Percentiles rank a stretch among this genome's conserved stretches.
These are phyloP conservation scores for Benthochromis sp. DNA, from an alignment of 2,113 vertebrate species.

Conservation along the genomic window DNA sequence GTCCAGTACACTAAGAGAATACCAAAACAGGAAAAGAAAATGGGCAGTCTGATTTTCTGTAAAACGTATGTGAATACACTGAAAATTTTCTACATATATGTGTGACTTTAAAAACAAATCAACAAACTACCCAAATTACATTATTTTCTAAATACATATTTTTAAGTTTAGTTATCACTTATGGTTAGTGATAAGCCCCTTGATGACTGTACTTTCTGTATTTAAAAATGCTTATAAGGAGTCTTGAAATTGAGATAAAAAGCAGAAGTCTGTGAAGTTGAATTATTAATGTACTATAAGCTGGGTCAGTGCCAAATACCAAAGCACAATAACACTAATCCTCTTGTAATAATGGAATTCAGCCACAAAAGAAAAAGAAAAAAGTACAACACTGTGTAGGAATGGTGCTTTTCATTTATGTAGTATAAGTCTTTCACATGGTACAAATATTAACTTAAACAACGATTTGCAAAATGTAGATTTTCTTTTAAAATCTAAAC, in stretches of 20 bases:
- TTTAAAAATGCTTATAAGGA: background rate
- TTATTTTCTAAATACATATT: background rate
- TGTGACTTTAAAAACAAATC: background rate
- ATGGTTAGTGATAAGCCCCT: background rate
- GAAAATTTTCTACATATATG: background rate
- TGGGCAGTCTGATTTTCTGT: background rate
- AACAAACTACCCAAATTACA: background rate
- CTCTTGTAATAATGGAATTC: background rate
- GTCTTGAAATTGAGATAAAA: background rate
- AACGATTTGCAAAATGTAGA: accelerated
- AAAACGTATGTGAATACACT: background rate
- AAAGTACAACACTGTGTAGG: background rate
- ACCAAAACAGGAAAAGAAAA: background rate
- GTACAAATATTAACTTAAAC: background rate
- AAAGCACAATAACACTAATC: background rate
- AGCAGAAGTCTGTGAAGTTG: background rate
- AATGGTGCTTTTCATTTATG: background rate
- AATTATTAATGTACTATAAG: background rate
- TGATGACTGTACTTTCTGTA: background rate
- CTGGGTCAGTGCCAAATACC: background rate
- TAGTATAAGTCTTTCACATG: background rate
- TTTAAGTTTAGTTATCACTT: background rate
- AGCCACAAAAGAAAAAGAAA: background rate
- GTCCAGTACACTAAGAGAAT: background rate
- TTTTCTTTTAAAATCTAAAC: background rate